A percentile compares a stretch with the other conserved stretches of the same genome.
Evolutionary conservation across 2,113 vertebrate genomes (phyloP).

Genomic region (Eulemur rufifrons): DNA sequence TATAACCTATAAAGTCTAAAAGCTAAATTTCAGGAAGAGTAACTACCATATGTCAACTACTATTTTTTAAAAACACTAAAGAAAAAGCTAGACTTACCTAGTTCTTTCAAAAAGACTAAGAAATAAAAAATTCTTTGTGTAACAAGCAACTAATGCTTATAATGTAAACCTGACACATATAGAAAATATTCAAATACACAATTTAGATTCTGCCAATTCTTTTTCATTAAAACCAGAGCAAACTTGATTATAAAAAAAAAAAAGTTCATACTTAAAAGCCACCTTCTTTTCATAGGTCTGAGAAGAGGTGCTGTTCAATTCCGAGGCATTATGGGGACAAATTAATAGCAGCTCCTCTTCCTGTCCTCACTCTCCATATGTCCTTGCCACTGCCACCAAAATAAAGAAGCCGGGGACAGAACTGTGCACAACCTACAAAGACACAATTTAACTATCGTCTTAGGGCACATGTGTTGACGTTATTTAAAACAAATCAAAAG

Average conservation of each 20-base stretch:
- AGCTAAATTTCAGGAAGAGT: slow-evolving; percentile 51
- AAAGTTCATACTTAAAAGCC: neutral
- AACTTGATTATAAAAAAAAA: neutral
- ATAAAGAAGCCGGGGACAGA: neutral
- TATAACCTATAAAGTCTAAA: slow-evolving; percentile 55
- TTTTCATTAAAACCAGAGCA: neutral
- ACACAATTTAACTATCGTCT: neutral
- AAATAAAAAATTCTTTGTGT: neutral
- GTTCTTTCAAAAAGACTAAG: neutral
- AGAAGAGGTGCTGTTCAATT: neutral
- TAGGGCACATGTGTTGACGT: neutral
- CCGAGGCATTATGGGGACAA: neutral
- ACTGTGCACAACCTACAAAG: neutral
- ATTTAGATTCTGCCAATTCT: neutral
- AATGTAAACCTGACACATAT: neutral
- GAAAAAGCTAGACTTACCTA: neutral
- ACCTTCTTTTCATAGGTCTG: neutral
- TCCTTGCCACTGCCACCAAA: neutral
- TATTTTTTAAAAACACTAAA: slow-evolving; percentile 26
- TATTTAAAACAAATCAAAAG: neutral
- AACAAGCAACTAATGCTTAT: neutral
- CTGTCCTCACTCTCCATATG: neutral
- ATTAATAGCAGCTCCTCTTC: neutral
- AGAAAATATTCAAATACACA: neutral
- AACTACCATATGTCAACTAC: neutral